Percentiles rank a stretch among this genome's conserved stretches.
Evolutionary conservation across 2,113 vertebrate genomes (phyloP).

Genomic region (Daubentonia madagascariensis): DNA sequence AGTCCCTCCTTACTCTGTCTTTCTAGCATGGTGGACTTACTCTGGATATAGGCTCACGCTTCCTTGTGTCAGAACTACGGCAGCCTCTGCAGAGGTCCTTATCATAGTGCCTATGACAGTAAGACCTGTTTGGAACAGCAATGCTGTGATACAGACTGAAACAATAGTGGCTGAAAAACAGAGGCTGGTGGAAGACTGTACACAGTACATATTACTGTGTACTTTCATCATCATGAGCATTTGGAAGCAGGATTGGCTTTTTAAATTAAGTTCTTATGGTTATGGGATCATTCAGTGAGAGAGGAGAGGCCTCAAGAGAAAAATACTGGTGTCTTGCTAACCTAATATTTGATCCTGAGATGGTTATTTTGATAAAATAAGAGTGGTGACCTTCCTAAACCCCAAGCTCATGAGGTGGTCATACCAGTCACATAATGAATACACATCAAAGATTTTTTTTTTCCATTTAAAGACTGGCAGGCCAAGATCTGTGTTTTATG

Average conservation of each 20-base stretch:
- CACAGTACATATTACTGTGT: neutral
- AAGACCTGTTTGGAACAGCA: neutral
- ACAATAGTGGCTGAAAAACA: neutral
- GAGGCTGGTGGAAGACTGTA: neutral
- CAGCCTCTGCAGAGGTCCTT: neutral
- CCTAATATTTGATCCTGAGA: neutral
- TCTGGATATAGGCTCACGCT: neutral
- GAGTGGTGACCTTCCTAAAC: neutral
- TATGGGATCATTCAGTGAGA: neutral
- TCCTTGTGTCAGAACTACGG: neutral
- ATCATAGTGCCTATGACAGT: neutral
- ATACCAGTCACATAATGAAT: neutral
- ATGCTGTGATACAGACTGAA: neutral
- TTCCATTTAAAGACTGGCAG: neutral
- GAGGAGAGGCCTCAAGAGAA: neutral
- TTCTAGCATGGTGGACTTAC: neutral
- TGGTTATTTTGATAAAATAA: constrained; percentile 1
- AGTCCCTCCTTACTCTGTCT: neutral
- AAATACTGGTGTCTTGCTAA: neutral
- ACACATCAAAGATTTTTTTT: neutral
- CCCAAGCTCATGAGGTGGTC: neutral
- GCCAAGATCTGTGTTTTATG: neutral
- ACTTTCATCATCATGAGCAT: neutral
- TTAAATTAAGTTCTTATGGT: neutral
- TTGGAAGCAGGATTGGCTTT: neutral